Percentiles rank a stretch among this genome's conserved stretches.
phyloP scores from a whole-genome alignment of 2,797 vertebrate species.

The Prunella strophiata region DNA sequence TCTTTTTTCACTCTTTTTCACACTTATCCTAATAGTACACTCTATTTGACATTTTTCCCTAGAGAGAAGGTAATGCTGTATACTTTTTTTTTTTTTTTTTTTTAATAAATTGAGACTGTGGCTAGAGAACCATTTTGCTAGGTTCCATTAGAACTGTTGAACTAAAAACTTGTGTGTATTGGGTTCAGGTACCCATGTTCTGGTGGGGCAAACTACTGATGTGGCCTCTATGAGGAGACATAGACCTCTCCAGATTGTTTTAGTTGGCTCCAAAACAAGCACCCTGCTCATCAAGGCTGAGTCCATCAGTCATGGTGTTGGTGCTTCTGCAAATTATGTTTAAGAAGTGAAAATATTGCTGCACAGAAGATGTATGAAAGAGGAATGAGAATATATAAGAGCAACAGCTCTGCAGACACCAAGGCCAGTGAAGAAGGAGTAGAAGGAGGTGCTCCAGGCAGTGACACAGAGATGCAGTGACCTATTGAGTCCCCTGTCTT shows the following conservation, averaged over 20 bases:
- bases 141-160: background rate
- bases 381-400: background rate
- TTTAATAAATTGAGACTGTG: background rate
- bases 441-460: fast-evolving
- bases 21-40: fast-evolving
- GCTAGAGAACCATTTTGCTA: background rate
- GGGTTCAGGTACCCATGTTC: background rate
- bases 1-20: fast-evolving
- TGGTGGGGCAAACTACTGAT: background rate
- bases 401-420: background rate
- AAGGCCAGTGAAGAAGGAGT: background rate
- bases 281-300: background rate
- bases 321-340: background rate
- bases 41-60: background rate
- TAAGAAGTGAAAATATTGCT: background rate
- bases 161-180: background rate
- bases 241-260: background rate
- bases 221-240: background rate
- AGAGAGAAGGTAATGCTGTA: fast-evolving
- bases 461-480: background rate
- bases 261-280: background rate
- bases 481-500: background rate
- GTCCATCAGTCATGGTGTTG: too few relatives aligned
- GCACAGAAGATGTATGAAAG: background rate
- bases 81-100: background rate